These are phyloP conservation scores for Hyla sarda DNA, from an alignment of 2,113 vertebrate species.

Conservation along the genomic window DNA sequence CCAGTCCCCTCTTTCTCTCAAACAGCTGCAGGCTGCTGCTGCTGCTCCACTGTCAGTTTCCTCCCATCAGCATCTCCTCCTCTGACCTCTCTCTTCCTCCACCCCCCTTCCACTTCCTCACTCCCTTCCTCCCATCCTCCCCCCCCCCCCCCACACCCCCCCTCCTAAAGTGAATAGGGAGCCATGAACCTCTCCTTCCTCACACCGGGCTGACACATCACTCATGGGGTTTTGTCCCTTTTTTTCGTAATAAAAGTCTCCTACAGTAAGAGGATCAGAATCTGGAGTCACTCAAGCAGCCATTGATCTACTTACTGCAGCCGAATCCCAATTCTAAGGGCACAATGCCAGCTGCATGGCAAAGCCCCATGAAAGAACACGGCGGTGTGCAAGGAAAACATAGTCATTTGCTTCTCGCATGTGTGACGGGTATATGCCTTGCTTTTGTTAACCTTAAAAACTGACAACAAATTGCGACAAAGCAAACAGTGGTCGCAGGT, in stretches of 20 bases:
- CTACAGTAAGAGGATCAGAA: not conserved
- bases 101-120: conserved; percentile 58
- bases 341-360: not conserved
- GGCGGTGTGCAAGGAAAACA: not conserved
- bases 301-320: not conserved
- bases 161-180: conserved; percentile 44
- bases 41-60: conserved; percentile 41
- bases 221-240: not conserved
- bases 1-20: conserved; percentile 32
- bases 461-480: conserved; percentile 16
- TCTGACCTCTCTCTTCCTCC: conserved; percentile 59
- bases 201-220: conserved; percentile 21
- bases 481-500: not conserved
- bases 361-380: not conserved
- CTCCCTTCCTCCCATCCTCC: conserved; percentile 57
- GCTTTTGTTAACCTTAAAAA: not conserved
- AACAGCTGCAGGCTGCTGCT: conserved; percentile 49
- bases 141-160: conserved; percentile 53
- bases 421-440: not conserved
- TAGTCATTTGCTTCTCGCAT: not conserved
- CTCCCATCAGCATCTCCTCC: conserved; percentile 55
- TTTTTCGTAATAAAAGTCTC: not conserved
- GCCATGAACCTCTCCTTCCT: conserved; percentile 26
- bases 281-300: not conserved
- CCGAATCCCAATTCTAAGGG: not conserved